Percentiles rank a stretch among this genome's conserved stretches.
Conservation (phyloP, 2,888 invertebrate species). For the Torymus aiolomorphi region DNA sequence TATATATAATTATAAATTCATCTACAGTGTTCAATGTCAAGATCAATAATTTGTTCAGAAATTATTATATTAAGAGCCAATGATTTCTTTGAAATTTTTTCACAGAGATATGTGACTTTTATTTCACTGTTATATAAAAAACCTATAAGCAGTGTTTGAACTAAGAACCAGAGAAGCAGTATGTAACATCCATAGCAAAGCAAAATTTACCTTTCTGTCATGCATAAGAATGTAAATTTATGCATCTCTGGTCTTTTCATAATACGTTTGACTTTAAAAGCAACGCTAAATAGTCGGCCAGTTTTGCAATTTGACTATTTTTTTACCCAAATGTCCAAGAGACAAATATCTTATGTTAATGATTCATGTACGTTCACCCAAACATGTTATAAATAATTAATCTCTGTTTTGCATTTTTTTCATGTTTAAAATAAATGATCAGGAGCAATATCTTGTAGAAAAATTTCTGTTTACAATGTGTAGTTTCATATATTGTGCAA, state of each 20-base stretch:
- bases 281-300: not conserved
- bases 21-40: constrained; percentile 43
- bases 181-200: not conserved
- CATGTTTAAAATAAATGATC: constrained; percentile 12
- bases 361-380: constrained; percentile 4
- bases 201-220: constrained; percentile 4
- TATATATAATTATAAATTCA: constrained; percentile 1
- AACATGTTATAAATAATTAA: constrained; percentile 45
- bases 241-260: constrained; percentile 21
- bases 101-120: not conserved
- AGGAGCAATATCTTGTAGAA: constrained; percentile 7
- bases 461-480: not conserved
- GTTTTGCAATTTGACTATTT: constrained; percentile 13
- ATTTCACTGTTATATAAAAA: constrained; percentile 23
- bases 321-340: constrained; percentile 5
- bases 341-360: constrained; percentile 34
- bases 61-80: constrained; percentile 21
- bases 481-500: no score
- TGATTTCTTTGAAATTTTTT: constrained; percentile 12
- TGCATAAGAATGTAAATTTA: constrained; percentile 42
- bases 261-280: constrained; percentile 27
- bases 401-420: constrained; percentile 25
- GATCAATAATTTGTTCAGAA: constrained; percentile 7
- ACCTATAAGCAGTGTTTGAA: not conserved
- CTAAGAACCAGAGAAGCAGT: not conserved